Evolutionary conservation across 2,888 invertebrate genomes (phyloP), one percentile per base, ranked within the genome.

Genomic region (Drosophila paranaensis): DNA sequence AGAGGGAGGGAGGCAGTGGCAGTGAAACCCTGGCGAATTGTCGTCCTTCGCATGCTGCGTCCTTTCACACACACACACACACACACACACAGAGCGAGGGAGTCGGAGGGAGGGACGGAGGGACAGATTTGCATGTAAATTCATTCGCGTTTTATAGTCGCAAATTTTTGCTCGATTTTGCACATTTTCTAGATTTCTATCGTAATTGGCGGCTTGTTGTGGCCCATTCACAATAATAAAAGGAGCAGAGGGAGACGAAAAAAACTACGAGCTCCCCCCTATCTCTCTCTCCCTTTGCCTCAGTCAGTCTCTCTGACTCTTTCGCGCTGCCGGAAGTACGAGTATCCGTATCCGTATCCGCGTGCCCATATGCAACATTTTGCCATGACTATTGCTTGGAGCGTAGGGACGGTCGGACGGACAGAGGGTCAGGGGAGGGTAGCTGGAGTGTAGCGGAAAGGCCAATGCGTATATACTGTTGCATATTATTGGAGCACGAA

Each of bases 81-180:
- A 53, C 20, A 37, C 25, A 6, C 9, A 14, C 0, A 39, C 3
- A 33, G 42, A 54, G 30, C 2, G 16, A 40, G 43, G 20, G 9
- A 13, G 42, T 20, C 39, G 33, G 20, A 5, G n/a, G 39, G 30
- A 4, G 13, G 2, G 42, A 20, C 16, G 6, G 39, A 11, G 30
- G 65, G 71, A 77, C 71, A 80, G 82, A 85, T 88, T 88, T 88
- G 74, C 80, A 84, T 88, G 86, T 75, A 88, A 84, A 84, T 84
- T 84, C 80, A 77, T 74, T 86, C 84, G 83, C 81, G 80, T 84
- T 81, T 83, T 88, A 83, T 85, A 82, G 82, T 82, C 80, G 62
- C 82, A 88, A 79, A 88, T 84, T 88, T 88, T 85, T 76, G 83
- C 81, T 77, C 88, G 82, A 88, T 88, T 83, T 88, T 85, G 88